A percentile compares a stretch with the other conserved stretches of the same genome.
These are phyloP conservation scores for Panorpa germanica DNA, from an alignment of 2,888 invertebrate species.

Conservation along the genomic window DNA sequence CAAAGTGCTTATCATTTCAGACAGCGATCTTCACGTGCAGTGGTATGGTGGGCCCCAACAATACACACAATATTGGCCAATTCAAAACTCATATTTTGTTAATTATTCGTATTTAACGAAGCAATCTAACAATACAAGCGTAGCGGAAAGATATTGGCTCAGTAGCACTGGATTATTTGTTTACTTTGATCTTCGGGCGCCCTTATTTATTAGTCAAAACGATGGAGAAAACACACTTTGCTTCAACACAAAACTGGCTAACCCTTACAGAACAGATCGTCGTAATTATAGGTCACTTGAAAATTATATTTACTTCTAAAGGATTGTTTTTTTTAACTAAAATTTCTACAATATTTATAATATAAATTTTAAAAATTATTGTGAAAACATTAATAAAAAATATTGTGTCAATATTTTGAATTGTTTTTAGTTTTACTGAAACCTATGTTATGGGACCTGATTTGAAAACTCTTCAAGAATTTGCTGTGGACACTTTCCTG, in stretches of 20 bases:
- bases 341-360: too few relatives aligned
- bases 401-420: too few relatives aligned
- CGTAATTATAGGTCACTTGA: too few relatives aligned
- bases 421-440: conserved; percentile 37
- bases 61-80: conserved; percentile 38
- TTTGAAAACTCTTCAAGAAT: conserved; percentile 31
- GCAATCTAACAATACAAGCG: conserved; percentile 32
- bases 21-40: conserved; percentile 16
- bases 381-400: too few relatives aligned
- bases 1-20: too few relatives aligned
- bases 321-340: too few relatives aligned
- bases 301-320: too few relatives aligned
- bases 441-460: conserved; percentile 41
- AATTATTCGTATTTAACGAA: conserved; percentile 36
- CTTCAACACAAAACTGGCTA: conserved; percentile 27
- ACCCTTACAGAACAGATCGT: conserved; percentile 28
- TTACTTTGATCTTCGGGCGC: conserved; percentile 38
- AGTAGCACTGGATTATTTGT: conserved; percentile 43
- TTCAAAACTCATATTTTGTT: conserved; percentile 29
- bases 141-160: conserved; percentile 46
- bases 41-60: conserved; percentile 48
- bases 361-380: too few relatives aligned
- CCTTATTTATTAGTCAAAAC: conserved; percentile 47
- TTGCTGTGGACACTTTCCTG: conserved; percentile 37
- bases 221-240: conserved; percentile 24